phyloP scores from a whole-genome alignment of 2,113 vertebrate genomes.

The Pteruthius melanotis region DNA sequence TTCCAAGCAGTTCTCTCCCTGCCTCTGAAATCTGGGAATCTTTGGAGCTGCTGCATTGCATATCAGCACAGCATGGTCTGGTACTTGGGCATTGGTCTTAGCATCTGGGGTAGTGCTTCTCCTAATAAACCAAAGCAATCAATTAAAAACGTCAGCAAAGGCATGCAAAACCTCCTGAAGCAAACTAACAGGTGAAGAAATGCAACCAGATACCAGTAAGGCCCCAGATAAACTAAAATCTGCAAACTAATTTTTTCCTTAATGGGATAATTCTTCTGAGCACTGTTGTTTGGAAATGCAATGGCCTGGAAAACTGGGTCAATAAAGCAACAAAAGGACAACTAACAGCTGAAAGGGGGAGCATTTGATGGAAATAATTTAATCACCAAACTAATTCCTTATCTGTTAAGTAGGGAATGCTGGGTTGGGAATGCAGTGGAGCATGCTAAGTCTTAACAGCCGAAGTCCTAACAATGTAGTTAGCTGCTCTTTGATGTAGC shows the following conservation, averaged over 20 bases:
- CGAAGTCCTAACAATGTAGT: neutral
- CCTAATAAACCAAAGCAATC: neutral
- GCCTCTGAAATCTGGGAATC: neutral
- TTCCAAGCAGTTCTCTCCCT: neutral
- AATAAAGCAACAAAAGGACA: constrained; percentile 42
- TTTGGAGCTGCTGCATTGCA: neutral
- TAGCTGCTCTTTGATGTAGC: neutral
- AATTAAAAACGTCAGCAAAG: neutral
- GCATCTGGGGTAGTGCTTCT: neutral
- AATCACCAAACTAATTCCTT: constrained; percentile 35
- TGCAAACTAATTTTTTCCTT: constrained; percentile 3
- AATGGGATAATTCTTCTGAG: neutral
- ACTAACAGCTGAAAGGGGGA: neutral
- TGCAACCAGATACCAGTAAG: neutral
- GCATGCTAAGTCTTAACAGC: neutral
- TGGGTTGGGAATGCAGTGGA: neutral
- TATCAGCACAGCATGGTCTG: neutral
- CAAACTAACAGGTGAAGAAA: neutral
- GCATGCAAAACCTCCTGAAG: neutral
- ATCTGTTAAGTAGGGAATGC: constrained; percentile 12
- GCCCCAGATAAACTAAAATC: neutral
- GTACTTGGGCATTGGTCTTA: neutral
- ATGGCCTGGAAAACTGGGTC: constrained; percentile 39
- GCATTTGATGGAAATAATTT: constrained; percentile 33
- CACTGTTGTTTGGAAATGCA: constrained; percentile 31